Evolutionary conservation across 1,140 invertebrate genomes (phyloP), one percentile per base, ranked within the genome.

Genomic region (Dolichoris vasculosae): DNA sequence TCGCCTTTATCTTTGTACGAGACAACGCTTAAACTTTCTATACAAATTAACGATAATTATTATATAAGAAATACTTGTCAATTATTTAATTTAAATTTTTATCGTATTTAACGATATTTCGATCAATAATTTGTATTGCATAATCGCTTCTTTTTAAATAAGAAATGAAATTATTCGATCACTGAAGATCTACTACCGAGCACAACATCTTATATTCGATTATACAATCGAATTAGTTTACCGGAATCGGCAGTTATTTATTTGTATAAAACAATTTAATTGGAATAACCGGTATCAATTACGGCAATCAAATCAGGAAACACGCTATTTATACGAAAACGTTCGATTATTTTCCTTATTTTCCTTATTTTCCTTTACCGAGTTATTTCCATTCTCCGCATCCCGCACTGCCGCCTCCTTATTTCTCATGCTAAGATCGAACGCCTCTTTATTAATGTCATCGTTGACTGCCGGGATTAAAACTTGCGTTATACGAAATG

Each of bases 371-470:
- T 43, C n/a, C 11, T 80, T 43, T n/a, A n/a, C 32, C 9, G 46
- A 40, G 38, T 20, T 26, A 26, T 23, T 46, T 64, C 35, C 32
- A 11, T 23, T 63, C 76, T 79, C 35, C 38, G 6, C 30, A 4
- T 38, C 48, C 8, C 40, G 46, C 26, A 15, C 23, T 35, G 13
- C 9, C 6, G 76, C 43, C 17, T 84, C 76, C 69, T 23, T 71
- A 64, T 85, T 73, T 43, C 48, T 59, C 35, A 48, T 76, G 76
- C 63, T 7, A n/a, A 43, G 63, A 75, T 85, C 77, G 55, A 85
- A 63, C 75, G 35, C 84, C 77, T 38, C 46, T 81, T 73, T 80
- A 80, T 85, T 85, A 85, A 81, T 85, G 84, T 85, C 77, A 38
- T 55, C n/a, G 84, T 81, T 81, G 84, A 85, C 73, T 55, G 40